Conservation (phyloP, 2,113 vertebrate species). For the Typhlomys cinereus region DNA sequence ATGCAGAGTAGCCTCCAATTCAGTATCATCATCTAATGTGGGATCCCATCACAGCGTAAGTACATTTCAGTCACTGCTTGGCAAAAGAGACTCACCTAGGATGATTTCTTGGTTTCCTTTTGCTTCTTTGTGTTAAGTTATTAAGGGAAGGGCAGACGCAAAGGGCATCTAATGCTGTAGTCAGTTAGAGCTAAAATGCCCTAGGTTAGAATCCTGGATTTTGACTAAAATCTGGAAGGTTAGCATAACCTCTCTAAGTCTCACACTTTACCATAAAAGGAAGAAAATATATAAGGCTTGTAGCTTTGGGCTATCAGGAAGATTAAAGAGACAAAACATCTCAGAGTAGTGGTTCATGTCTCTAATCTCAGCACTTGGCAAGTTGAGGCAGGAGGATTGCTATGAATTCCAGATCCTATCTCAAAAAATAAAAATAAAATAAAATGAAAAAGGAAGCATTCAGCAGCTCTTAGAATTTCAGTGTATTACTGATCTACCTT, state of each 20-base stretch:
- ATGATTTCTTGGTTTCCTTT: not conserved
- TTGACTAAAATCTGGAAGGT: not conserved
- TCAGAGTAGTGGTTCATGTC: no score
- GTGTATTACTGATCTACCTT: not conserved
- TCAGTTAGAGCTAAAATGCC: not conserved
- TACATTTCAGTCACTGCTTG: not conserved
- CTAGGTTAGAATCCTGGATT: not conserved
- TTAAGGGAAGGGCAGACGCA: not conserved
- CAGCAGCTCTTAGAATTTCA: not conserved
- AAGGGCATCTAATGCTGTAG: not conserved
- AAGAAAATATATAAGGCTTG: not conserved
- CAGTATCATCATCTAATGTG: not conserved
- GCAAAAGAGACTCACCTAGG: not conserved
- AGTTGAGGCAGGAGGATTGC: no score
- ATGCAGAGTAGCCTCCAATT: slow-evolving; percentile 11
- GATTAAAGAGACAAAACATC: not conserved
- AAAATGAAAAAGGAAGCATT: not conserved
- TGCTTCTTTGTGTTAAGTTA: not conserved
- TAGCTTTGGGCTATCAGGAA: not conserved
- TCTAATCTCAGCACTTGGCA: no score
- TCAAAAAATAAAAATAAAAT: no score
- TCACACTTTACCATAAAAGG: not conserved
- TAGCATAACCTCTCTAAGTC: not conserved
- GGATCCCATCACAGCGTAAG: not conserved
- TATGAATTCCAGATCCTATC: no score